Evolutionary conservation across 2,113 vertebrate genomes (phyloP).

Genomic region (Malurus melanocephalus): DNA sequence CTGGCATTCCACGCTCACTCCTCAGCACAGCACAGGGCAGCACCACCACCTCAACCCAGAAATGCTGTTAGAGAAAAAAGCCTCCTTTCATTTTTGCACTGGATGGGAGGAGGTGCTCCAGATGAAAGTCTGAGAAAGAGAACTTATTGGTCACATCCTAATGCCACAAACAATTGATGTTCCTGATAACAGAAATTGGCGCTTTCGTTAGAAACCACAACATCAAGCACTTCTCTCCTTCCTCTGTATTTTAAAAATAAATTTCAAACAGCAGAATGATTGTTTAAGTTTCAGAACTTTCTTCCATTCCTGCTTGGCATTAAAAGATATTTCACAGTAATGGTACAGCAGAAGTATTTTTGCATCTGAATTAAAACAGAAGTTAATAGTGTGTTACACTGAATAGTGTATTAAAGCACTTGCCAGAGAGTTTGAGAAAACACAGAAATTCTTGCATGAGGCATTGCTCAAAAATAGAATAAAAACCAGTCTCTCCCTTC

Average conservation of each 20-base stretch:
- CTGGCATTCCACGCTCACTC: background rate
- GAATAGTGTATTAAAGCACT: background rate
- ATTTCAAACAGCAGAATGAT: background rate
- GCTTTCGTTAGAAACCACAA: background rate
- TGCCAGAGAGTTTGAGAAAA: background rate
- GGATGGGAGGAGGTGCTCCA: background rate
- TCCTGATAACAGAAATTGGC: background rate
- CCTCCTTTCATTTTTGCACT: background rate
- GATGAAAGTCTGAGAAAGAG: background rate
- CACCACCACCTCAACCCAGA: background rate
- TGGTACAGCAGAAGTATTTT: background rate
- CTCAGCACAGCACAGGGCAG: background rate
- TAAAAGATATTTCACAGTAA: background rate
- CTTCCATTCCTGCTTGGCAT: background rate
- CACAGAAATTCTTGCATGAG: background rate
- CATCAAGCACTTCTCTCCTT: background rate
- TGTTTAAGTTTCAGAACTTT: background rate
- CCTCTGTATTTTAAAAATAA: constrained; percentile 19
- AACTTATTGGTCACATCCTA: background rate
- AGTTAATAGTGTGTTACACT: background rate
- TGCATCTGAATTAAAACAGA: background rate
- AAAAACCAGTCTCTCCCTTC: background rate
- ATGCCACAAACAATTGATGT: background rate
- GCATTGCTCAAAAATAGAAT: background rate
- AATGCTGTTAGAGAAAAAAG: background rate